A percentile compares a stretch with the other conserved stretches of the same genome.
Evolutionary conservation across 1,140 invertebrate species (phyloP).

Genomic region (Cydia amplana): DNA sequence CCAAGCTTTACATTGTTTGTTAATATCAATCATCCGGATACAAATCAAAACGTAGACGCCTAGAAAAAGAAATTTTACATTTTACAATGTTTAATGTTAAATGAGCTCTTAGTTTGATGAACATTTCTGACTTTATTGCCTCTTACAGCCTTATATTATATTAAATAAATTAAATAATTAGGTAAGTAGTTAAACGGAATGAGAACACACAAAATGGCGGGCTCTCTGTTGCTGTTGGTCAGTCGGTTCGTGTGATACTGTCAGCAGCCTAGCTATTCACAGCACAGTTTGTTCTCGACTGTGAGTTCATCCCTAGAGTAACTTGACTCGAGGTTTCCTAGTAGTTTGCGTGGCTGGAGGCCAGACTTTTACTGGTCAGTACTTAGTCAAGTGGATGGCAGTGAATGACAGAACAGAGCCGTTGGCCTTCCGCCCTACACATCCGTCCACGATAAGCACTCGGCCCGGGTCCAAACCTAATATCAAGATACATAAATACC

Average conservation of each 20-base stretch:
- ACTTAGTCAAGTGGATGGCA: neutral
- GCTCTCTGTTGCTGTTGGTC: constrained; percentile 7
- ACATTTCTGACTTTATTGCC: too few relatives aligned
- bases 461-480: constrained; percentile 43
- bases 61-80: too few relatives aligned
- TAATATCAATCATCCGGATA: too few relatives aligned
- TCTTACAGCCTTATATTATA: too few relatives aligned
- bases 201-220: constrained; percentile 30
- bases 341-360: neutral
- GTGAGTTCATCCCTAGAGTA: neutral
- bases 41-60: too few relatives aligned
- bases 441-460: constrained; percentile 67
- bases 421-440: constrained; percentile 66
- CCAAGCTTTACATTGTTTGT: too few relatives aligned
- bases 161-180: neutral
- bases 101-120: too few relatives aligned
- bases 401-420: constrained; percentile 7
- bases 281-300: neutral
- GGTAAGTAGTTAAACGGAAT: constrained; percentile 20
- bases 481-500: constrained; percentile 33
- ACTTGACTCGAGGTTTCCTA: neutral
- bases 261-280: neutral
- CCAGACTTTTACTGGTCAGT: neutral
- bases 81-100: too few relatives aligned
- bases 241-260: constrained; percentile 25